These are phyloP conservation scores for Drosophila infuscata DNA, from an alignment of 2,888 invertebrate genomes.

Conservation along the genomic window DNA sequence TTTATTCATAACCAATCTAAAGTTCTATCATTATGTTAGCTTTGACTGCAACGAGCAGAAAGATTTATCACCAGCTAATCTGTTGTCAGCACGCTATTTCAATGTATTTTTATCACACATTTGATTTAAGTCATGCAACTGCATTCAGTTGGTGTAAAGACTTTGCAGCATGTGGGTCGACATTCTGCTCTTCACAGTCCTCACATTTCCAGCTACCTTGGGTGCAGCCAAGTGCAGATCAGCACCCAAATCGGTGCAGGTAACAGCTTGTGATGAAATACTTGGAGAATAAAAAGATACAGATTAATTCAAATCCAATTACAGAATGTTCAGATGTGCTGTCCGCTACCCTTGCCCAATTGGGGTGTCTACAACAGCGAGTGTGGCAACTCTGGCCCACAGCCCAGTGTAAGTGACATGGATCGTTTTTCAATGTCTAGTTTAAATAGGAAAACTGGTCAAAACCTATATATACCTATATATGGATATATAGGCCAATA, in stretches of 20 bases:
- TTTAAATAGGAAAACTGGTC: neutral
- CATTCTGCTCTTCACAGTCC: slow-evolving; percentile 1
- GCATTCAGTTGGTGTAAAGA: slow-evolving; percentile 9
- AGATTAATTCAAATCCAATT: neutral
- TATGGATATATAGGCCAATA: neutral
- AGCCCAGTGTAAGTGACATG: slow-evolving; percentile 54
- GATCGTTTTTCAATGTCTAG: neutral
- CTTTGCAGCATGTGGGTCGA: slow-evolving; percentile 28
- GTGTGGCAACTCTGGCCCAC: slow-evolving; percentile 52
- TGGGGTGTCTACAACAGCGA: slow-evolving; percentile 62
- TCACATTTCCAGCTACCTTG: neutral
- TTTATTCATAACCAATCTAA: neutral
- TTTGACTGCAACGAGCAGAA: slow-evolving; percentile 19
- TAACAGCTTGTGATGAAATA: neutral
- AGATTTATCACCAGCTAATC: slow-evolving; percentile 21
- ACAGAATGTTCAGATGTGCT: slow-evolving; percentile 64
- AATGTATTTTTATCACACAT: neutral
- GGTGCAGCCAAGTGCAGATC: slow-evolving; percentile 55
- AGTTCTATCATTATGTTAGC: slow-evolving; percentile 22
- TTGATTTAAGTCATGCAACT: neutral
- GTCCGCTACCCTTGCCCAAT: slow-evolving; percentile 65
- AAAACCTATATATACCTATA: neutral
- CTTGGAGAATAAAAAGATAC: neutral
- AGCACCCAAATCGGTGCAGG: slow-evolving; percentile 65
- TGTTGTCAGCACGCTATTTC: slow-evolving; percentile 8